Percentiles rank a stretch among this genome's conserved stretches.
Conservation (phyloP, 2,888 invertebrate genomes). For the Cheilosia scutellata region DNA sequence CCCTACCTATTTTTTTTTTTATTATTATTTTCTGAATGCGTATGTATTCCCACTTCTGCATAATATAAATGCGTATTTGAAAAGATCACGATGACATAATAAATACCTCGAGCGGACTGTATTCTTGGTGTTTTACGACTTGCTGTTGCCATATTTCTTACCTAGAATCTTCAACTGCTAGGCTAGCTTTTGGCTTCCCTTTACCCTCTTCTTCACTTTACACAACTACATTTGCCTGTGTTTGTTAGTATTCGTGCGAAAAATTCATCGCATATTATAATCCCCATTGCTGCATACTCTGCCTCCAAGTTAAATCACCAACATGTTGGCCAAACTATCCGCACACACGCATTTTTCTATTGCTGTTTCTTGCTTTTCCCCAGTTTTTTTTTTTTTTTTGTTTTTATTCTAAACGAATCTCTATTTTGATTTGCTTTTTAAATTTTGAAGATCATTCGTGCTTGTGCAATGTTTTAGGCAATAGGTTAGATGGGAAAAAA, state of each 20-base stretch:
- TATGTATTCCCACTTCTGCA: conserved; percentile 30
- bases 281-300: conserved; percentile 17
- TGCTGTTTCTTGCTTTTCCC: neutral
- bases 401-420: conserved; percentile 5
- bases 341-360: conserved; percentile 20
- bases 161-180: conserved; percentile 26
- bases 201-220: neutral
- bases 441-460: conserved; percentile 34
- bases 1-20: neutral
- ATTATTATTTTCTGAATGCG: neutral
- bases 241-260: neutral
- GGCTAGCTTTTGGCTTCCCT: neutral
- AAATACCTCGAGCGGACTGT: neutral
- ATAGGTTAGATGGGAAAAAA: conserved; percentile 13
- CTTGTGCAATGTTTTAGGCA: conserved; percentile 34
- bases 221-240: neutral
- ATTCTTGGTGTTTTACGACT: conserved; percentile 4
- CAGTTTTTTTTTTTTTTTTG: neutral
- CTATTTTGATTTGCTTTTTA: conserved; percentile 17
- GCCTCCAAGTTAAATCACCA: neutral
- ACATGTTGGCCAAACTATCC: conserved; percentile 1
- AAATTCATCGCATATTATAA: neutral
- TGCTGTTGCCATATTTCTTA: conserved; percentile 28
- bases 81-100: conserved; percentile 48
- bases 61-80: conserved; percentile 49